Evolutionary conservation across 2,888 invertebrate genomes (phyloP).

Genomic region (Panorpa germanica): DNA sequence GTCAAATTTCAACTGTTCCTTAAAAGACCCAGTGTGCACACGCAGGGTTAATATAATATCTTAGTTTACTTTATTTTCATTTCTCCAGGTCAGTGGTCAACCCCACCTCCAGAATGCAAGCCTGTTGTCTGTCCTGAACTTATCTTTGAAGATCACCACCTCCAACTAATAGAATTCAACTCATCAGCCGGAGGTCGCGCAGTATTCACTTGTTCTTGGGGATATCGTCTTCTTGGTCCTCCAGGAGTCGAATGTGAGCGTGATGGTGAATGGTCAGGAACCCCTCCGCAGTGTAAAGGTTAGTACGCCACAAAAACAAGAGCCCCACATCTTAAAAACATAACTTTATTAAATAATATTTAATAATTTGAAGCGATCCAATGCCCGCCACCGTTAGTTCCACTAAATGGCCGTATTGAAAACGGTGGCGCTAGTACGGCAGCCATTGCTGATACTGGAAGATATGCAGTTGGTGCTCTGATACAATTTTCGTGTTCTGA

Average conservation of each 20-base stretch:
- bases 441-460: constrained; percentile 26
- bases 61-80: constrained; percentile 5
- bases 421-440: constrained; percentile 20
- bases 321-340: not conserved
- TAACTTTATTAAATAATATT: constrained; percentile 2
- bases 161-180: constrained; percentile 60
- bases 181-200: constrained; percentile 64
- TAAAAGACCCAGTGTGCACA: no score
- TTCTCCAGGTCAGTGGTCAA: constrained; percentile 54
- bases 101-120: constrained; percentile 50
- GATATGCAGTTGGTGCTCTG: constrained; percentile 61
- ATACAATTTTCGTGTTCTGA: constrained; percentile 59
- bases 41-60: no score
- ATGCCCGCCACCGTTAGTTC: constrained; percentile 56
- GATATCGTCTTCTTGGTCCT: constrained; percentile 55
- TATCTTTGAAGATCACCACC: constrained; percentile 44
- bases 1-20: no score
- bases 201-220: constrained; percentile 70
- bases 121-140: constrained; percentile 61
- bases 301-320: constrained; percentile 18
- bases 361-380: constrained; percentile 44
- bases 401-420: constrained; percentile 43
- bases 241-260: constrained; percentile 64
- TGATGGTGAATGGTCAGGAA: constrained; percentile 62
- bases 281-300: constrained; percentile 60